Evolutionary conservation across 2,888 invertebrate species (phyloP).

Genomic region (Eucera pruinosa): DNA sequence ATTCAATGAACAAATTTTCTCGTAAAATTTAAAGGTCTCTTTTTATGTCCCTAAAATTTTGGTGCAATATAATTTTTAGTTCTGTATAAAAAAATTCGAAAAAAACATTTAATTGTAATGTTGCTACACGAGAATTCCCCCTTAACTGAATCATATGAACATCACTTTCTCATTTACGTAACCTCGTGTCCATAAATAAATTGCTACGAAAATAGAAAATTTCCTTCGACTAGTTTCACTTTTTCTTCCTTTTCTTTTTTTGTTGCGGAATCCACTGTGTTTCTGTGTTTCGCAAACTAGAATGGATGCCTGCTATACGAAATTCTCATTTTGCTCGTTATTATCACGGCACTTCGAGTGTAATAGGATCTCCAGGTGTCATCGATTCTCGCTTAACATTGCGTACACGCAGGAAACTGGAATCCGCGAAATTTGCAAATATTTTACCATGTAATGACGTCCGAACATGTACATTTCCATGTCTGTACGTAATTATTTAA

Average conservation of each 20-base stretch:
- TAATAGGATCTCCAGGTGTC: conserved; percentile 41
- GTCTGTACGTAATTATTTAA: too few relatives aligned
- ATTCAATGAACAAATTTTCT: too few relatives aligned
- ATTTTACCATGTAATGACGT: conserved; percentile 7
- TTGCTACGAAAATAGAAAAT: neutral
- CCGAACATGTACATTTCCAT: neutral
- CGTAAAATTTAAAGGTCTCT: too few relatives aligned
- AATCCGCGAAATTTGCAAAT: conserved; percentile 47
- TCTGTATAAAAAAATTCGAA: too few relatives aligned
- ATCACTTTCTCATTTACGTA: too few relatives aligned
- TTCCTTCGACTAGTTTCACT: neutral
- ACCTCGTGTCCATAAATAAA: too few relatives aligned
- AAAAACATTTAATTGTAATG: too few relatives aligned
- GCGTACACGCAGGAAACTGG: conserved; percentile 10
- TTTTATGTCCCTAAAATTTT: too few relatives aligned
- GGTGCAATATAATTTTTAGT: too few relatives aligned
- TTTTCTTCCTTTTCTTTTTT: neutral
- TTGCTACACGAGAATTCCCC: too few relatives aligned
- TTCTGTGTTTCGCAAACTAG: conserved; percentile 14
- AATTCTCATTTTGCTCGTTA: neutral
- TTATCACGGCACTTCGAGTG: conserved; percentile 23
- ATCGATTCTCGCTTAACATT: conserved; percentile 20
- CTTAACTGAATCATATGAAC: too few relatives aligned
- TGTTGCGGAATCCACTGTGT: conserved; percentile 30
- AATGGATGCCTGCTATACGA: conserved; percentile 4